phyloP scores from a whole-genome alignment of 2,888 invertebrate genomes.

The Netelia fuscicornis region DNA sequence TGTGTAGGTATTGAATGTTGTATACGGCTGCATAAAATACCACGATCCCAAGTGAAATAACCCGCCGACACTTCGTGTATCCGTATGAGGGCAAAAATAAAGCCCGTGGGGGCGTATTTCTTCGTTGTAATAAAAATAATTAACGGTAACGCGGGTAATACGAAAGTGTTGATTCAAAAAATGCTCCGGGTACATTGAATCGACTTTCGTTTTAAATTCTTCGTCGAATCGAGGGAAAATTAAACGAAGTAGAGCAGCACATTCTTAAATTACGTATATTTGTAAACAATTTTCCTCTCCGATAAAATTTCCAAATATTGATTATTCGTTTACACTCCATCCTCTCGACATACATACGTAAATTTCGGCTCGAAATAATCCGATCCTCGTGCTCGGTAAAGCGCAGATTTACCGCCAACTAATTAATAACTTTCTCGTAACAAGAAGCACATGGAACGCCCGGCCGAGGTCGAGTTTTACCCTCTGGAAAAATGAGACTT shows the following conservation, averaged over 20 bases:
- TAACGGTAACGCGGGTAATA: constrained; percentile 38
- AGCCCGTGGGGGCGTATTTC: constrained; percentile 53
- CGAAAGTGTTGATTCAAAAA: constrained; percentile 29
- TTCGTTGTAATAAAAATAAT: constrained; percentile 51
- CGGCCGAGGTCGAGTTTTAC: constrained; percentile 66
- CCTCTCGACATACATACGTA: neutral
- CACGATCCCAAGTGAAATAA: constrained; percentile 62
- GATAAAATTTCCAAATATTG: neutral
- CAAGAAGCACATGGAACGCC: constrained; percentile 82
- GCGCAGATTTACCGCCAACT: constrained; percentile 66
- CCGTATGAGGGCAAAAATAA: constrained; percentile 38
- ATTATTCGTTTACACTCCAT: neutral
- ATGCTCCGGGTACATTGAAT: neutral
- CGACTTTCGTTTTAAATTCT: neutral
- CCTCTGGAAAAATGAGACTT: constrained; percentile 63
- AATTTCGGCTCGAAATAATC: neutral
- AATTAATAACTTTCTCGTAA: constrained; percentile 83
- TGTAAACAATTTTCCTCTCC: neutral
- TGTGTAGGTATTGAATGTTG: constrained; percentile 26
- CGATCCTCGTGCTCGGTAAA: neutral
- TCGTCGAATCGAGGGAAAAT: neutral
- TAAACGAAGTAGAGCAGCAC: neutral
- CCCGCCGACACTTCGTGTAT: constrained; percentile 59
- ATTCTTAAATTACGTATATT: neutral
- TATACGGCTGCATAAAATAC: constrained; percentile 38